Evolutionary conservation across 2,797 vertebrate genomes (phyloP).

Genomic region (Glossophaga mutica): DNA sequence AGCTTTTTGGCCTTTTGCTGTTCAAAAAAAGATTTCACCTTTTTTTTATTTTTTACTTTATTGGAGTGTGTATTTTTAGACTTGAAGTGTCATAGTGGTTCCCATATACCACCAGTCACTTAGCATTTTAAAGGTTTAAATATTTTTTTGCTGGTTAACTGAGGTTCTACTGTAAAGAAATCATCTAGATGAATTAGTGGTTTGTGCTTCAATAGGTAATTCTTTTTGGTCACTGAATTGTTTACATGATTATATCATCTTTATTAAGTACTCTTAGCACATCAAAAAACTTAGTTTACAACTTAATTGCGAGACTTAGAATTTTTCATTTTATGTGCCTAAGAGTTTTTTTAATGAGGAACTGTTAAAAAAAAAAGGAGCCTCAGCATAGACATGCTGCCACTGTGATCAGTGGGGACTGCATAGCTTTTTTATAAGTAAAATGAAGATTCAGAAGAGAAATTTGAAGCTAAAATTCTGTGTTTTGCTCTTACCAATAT

Average conservation of each 20-base stretch:
- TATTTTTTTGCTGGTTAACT: conserved; percentile 66
- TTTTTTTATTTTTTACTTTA: neutral
- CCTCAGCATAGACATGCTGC: neutral
- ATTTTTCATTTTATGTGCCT: conserved; percentile 42
- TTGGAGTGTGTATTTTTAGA: neutral
- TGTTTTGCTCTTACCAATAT: neutral
- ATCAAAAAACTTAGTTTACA: conserved; percentile 40
- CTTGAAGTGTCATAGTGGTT: conserved; percentile 33
- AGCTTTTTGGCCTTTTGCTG: conserved; percentile 15
- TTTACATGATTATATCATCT: conserved; percentile 37
- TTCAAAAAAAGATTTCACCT: neutral
- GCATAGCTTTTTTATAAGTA: neutral
- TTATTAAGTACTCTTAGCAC: conserved; percentile 35
- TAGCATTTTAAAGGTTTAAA: conserved; percentile 30
- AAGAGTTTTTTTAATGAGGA: conserved; percentile 47
- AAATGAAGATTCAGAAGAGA: conserved; percentile 34
- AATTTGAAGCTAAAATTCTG: conserved; percentile 45
- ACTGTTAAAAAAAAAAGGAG: conserved; percentile 7
- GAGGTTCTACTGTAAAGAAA: conserved; percentile 64
- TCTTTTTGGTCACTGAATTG: conserved; percentile 25
- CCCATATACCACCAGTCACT: neutral
- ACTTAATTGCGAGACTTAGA: conserved; percentile 33
- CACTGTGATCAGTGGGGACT: neutral
- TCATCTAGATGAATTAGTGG: conserved; percentile 7
- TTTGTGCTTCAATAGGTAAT: conserved; percentile 35